Evolutionary conservation across 2,113 vertebrate species (phyloP), one percentile per base, ranked within the genome.

Genomic region (Lepus timidus): DNA sequence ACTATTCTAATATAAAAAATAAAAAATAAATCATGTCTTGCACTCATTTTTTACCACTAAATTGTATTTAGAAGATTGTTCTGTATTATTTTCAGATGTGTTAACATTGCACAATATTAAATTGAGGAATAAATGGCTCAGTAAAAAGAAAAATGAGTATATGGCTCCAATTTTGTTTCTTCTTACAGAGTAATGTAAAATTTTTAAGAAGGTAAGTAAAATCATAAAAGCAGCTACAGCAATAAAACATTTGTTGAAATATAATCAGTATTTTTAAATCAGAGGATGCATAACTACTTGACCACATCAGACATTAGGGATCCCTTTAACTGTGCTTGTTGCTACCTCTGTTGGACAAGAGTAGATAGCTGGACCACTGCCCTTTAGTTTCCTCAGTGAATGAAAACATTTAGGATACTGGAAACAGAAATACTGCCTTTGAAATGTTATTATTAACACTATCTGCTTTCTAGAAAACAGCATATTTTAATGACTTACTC

Each of bases 31-130:
- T 51, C 44, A 29, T 78, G 33, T 78, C 29, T 95, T 36, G 49
- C 11, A 39, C 9, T 84, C 4, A 68, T 68, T 25, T 31, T 90
- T 91, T 75, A 31, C 14, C 1, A 76, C 4, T 81, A 22, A 91
- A 64, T 74, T 81, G 2, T 33, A 64, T 76, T 91, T 25, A 51
- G 61, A 85, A 90, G 20, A 49, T 10, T 22, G 14, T 31, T 16
- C 39, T 90, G 3, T 87, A 61, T 87, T 65, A 79, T 78, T 73
- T 85, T 84, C 14, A 61, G 44, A 88, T 39, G 17, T 36, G 39
- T 90, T 88, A 11, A 49, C 79, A 36, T 49, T 80, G 7, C 1
- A 70, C 36, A 88, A 81, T 79, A 17, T 67, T 95, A 52, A 94
- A 65, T 19, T 81, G n/a, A 70, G 31, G 68, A 44, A 16, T 68